These are phyloP conservation scores for Byasa hedistus DNA, from an alignment of 2,888 invertebrate genomes.

Conservation along the genomic window DNA sequence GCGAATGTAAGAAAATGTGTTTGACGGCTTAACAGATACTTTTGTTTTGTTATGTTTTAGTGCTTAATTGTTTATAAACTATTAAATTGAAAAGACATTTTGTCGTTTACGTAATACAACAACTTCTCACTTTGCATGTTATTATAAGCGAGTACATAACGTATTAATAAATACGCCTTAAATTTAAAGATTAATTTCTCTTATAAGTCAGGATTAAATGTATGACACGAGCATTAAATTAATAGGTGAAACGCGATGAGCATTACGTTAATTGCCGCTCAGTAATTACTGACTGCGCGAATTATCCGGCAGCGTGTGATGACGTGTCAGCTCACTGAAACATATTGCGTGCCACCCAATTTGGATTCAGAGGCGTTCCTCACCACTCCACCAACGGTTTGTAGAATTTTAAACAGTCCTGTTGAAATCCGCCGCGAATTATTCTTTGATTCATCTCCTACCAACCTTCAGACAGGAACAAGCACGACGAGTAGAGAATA, in stretches of 20 bases:
- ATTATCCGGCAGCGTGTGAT: conserved; percentile 38
- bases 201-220: conserved; percentile 17
- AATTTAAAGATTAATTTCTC: conserved; percentile 4
- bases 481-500: no score
- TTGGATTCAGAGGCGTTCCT: conserved; percentile 38
- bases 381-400: conserved; percentile 38
- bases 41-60: no score
- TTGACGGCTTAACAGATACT: no score
- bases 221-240: conserved; percentile 24
- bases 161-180: conserved; percentile 3
- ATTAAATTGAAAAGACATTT: no score
- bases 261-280: conserved; percentile 38
- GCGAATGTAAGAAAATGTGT: no score
- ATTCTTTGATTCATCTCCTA: conserved; percentile 47
- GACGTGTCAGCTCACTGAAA: conserved; percentile 32
- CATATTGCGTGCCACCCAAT: conserved; percentile 40
- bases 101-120: no score
- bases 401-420: conserved; percentile 47
- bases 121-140: no score
- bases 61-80: no score
- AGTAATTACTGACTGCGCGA: conserved; percentile 37
- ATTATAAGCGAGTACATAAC: no score
- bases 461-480: no score
- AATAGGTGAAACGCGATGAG: conserved; percentile 26
- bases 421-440: conserved; percentile 45